Evolutionary conservation across 2,113 vertebrate species (phyloP).

Genomic region (Clinocottus analis): DNA sequence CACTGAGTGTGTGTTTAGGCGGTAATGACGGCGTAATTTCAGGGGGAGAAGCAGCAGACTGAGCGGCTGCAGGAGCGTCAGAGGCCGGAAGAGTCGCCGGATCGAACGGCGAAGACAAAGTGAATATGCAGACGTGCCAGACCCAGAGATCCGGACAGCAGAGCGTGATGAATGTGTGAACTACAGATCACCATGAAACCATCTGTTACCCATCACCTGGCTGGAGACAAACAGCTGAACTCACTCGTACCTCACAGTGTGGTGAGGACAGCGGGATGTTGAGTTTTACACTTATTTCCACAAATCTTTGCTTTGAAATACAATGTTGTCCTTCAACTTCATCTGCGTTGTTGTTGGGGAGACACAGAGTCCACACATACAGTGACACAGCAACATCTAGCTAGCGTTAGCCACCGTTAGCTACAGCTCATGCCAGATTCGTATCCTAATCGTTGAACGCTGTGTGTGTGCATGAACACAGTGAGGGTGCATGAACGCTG

Average conservation of each 20-base stretch:
- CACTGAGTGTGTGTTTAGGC: constrained; percentile 43
- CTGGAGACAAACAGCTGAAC: constrained; percentile 1
- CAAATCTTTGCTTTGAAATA: neutral
- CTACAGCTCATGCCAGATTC: neutral
- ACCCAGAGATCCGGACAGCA: constrained; percentile 39
- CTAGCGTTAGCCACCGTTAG: neutral
- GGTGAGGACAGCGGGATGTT: neutral
- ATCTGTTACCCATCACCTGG: constrained; percentile 39
- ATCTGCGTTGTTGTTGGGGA: neutral
- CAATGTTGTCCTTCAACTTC: neutral
- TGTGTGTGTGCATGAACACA: neutral
- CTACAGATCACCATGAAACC: constrained; percentile 60
- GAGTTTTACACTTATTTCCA: neutral
- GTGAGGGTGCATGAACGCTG: too few relatives aligned
- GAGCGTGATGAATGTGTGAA: constrained; percentile 51
- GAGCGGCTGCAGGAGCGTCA: constrained; percentile 40
- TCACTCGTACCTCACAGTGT: constrained; percentile 6
- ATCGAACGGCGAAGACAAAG: constrained; percentile 49
- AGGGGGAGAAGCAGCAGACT: constrained; percentile 31
- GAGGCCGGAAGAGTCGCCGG: constrained; percentile 48
- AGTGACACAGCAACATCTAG: neutral
- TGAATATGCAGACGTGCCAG: constrained; percentile 51
- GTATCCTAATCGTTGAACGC: neutral
- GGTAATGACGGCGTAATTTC: constrained; percentile 56
- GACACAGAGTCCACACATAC: neutral